Evolutionary conservation across 2,888 invertebrate species (phyloP), one percentile per base, ranked within the genome.

Genomic region (Campaea margaritaria): DNA sequence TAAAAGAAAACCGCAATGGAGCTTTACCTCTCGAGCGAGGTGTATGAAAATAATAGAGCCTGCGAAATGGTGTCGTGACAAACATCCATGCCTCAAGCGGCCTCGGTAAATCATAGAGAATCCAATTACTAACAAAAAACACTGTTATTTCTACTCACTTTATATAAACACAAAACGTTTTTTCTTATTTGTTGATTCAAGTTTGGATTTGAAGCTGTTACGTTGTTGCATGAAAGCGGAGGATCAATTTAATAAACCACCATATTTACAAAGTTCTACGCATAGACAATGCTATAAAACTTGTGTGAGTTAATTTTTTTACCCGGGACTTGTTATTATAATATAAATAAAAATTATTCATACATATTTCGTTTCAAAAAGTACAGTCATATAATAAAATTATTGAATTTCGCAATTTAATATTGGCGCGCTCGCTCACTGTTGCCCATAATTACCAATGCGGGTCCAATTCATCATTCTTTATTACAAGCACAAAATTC

Each of bases 401-500:
- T 83, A 89, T 88, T 87, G 87, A 87, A 89, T 88, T 87, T 86
- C 73, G 82, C 83, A 89, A 85, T 88, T 86, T 87, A 83, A 88
- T 84, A 87, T 84, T 82, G 82, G 83, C 80, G 78, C 77, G 84
- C 74, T 75, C 81, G 85, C 80, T 83, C 84, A 81, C 87, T 85
- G 86, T 78, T 85, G 86, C 74, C 87, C 86, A 80, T 91, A 91
- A 91, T 91, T 89, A 91, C 90, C 89, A 88, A 82, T 90, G 88
- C 87, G 85, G 85, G 82, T 80, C 81, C 91, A 89, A 91, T 92
- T 89, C 89, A 91, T 91, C 91, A 91, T 90, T 89, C 87, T 91
- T 92, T 91, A 91, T 91, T 91, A 89, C 89, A 86, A 85, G 85
- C 88, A 85, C 87, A 81, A 90, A 89, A 89, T 89, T 88, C 89